phyloP scores from a whole-genome alignment of 2,113 vertebrate genomes.

The Nothocercus nigrocapillus region DNA sequence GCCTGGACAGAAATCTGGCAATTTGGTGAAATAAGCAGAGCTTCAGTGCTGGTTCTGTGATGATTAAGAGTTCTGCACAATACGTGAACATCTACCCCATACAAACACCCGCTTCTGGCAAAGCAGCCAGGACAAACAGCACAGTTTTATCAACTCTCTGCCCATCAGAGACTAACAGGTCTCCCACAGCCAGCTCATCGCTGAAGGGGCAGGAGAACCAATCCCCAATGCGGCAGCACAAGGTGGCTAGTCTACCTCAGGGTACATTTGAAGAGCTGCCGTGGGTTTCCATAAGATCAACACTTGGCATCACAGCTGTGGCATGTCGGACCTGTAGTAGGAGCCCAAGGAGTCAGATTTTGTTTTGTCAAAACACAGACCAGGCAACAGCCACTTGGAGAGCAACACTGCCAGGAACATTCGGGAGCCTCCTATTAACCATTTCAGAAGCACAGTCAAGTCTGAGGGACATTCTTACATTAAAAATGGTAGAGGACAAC shows the following conservation, averaged over 20 bases:
- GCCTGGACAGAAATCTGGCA: background rate
- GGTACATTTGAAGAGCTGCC: background rate
- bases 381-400: background rate
- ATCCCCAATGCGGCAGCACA: background rate
- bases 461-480: background rate
- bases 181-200: background rate
- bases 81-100: accelerated
- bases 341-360: background rate
- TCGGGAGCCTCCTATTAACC: background rate
- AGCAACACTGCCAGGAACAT: background rate
- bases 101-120: background rate
- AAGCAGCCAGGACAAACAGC: background rate
- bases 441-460: background rate
- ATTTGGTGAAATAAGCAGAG: background rate
- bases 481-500: background rate
- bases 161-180: background rate
- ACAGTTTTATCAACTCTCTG: background rate
- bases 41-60: background rate
- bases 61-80: background rate
- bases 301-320: background rate
- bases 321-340: background rate
- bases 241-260: background rate
- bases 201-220: background rate
- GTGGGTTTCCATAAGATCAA: background rate
- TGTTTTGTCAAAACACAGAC: background rate